Evolutionary conservation across 2,797 vertebrate genomes (phyloP), one percentile per base, ranked within the genome.

Genomic region (Numenius phaeopus): DNA sequence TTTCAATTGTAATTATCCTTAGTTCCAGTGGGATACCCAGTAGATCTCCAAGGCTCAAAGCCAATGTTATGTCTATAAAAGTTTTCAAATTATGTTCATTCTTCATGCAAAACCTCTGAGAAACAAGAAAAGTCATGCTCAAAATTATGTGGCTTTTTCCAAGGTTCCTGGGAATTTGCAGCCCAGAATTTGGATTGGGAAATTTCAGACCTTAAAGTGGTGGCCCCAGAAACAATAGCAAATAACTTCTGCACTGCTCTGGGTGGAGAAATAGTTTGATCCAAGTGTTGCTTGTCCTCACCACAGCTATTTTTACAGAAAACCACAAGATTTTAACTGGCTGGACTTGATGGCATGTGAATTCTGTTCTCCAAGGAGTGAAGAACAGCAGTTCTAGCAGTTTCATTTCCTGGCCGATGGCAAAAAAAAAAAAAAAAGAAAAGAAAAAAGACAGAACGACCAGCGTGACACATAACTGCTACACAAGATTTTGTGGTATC

Each of bases 401-500:
- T 92, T 90, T 95, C 10, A 0, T 62, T 92, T 94, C 71, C 57
- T 42, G 17, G 16, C 24, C 67, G 64, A 52, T 13, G 10, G 7
- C 4, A 32, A 49, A 58, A 75, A 71, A 40, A 37, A 26, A 26
- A 12, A 11, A 13, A 11, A 30, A 29, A 18, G 5, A 21, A 30
- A 49, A 65, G 34, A 34, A n/a, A 3, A 20, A 3, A 40, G 10
- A 73, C 20, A 24, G 17, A 66, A 8, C 1, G 2, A 57, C 18
- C 40, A 67, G 19, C 21, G 46, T 77, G 72, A 95, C 72, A 77
- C 57, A 19, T 14, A 94, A 90, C 57, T 78, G 78, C 52, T 95
- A 62, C 77, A 12, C 57, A 80, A 42, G 57, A 69, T 87, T 92
- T 96, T 92, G 81, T 67, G 54, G 69, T 85, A 39, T 91, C 83